Percentiles rank a stretch among this genome's conserved stretches.
Evolutionary conservation across 2,113 vertebrate species (phyloP).

Genomic region (Pithys albifrons): DNA sequence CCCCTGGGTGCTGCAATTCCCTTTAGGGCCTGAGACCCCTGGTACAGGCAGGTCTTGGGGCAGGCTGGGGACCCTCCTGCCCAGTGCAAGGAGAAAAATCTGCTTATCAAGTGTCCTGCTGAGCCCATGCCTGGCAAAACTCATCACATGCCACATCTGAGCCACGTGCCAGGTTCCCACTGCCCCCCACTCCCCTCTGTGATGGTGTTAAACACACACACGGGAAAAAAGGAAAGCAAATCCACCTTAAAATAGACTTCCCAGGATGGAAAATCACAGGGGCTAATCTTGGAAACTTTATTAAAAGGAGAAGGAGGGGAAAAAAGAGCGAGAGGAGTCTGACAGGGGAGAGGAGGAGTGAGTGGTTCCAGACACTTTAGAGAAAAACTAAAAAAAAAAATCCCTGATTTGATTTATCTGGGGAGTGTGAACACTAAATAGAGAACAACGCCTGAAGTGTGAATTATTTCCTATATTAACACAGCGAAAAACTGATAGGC

Average conservation of each 20-base stretch:
- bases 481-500: slow-evolving; percentile 78
- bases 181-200: fast-evolving
- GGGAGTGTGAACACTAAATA: slow-evolving; percentile 71
- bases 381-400: neutral
- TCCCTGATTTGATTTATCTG: slow-evolving; percentile 64
- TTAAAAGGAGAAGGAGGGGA: neutral
- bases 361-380: slow-evolving; percentile 39
- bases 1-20: neutral
- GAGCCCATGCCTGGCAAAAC: neutral
- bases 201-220: neutral
- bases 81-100: fast-evolving
- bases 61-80: neutral
- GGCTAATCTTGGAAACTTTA: slow-evolving; percentile 53
- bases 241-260: slow-evolving; percentile 22
- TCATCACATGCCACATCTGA: fast-evolving
- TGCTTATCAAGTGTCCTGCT: fast-evolving
- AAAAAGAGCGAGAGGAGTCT: neutral
- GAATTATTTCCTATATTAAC: slow-evolving; percentile 88
- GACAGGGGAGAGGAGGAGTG: neutral
- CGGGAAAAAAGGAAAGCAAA: neutral
- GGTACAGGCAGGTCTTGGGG: neutral
- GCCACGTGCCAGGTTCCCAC: neutral
- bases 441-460: slow-evolving; percentile 76
- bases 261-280: slow-evolving; percentile 16
- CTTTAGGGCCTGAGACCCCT: neutral